phyloP scores from a whole-genome alignment of 2,797 vertebrate species.

The Coluber constrictor region DNA sequence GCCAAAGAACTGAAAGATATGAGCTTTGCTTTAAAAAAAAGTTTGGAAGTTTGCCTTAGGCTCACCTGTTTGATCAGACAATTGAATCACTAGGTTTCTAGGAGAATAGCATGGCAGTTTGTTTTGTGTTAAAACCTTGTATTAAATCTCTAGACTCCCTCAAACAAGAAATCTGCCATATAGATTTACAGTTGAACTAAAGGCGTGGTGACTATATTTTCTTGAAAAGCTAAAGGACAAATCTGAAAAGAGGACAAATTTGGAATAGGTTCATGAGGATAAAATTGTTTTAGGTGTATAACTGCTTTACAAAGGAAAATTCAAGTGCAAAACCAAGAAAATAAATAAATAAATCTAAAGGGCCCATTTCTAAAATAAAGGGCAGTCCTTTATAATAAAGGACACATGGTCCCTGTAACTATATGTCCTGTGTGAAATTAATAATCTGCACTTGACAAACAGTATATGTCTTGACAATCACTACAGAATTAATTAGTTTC shows the following conservation, averaged over 20 bases:
- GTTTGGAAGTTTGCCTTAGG: not conserved
- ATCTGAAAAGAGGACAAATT: not conserved
- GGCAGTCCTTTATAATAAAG: not conserved
- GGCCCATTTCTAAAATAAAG: not conserved
- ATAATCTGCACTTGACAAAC: not conserved
- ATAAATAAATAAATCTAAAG: not conserved
- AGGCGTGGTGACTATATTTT: not conserved
- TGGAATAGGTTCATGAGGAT: not conserved
- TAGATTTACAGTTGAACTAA: not conserved
- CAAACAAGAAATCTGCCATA: not conserved
- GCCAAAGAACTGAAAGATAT: not conserved
- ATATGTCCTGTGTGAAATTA: not conserved
- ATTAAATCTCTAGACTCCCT: not conserved
- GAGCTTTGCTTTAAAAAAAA: not conserved
- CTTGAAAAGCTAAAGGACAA: not conserved
- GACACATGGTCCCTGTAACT: not conserved
- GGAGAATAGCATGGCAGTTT: not conserved
- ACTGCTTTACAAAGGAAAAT: not conserved
- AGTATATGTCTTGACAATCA: not conserved
- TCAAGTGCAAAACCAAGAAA: not conserved
- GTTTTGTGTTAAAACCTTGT: not conserved
- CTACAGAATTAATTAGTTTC: not conserved
- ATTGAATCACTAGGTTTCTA: not conserved
- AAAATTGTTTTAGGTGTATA: not conserved
- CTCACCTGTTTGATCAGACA: not conserved